phyloP scores from a whole-genome alignment of 2,797 vertebrate genomes.

The Fistularia tabacaria region DNA sequence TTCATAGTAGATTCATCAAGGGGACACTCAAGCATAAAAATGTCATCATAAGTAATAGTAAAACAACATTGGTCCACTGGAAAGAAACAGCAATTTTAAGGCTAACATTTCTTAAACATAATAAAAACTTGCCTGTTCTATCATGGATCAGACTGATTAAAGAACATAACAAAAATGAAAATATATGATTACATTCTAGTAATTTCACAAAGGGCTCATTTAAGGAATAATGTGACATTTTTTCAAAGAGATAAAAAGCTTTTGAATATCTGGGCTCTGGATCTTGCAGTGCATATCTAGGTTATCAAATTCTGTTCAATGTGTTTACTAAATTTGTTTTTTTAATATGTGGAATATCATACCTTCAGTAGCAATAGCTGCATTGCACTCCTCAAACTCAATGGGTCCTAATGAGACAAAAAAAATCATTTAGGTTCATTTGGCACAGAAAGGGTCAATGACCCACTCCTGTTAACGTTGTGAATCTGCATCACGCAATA shows the following conservation, averaged over 20 bases:
- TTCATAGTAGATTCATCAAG: too few species aligned
- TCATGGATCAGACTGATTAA: not conserved
- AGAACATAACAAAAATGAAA: not conserved
- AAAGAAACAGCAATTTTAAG: too few species aligned
- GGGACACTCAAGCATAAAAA: too few species aligned
- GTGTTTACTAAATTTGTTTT: not conserved
- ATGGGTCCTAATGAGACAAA: slow-evolving; percentile 81
- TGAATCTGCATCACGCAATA: slow-evolving; percentile 64
- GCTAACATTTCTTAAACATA: too few species aligned
- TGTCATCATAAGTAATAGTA: too few species aligned
- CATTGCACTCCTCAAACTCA: slow-evolving; percentile 97
- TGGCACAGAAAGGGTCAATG: slow-evolving; percentile 51
- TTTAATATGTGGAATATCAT: slow-evolving; percentile 24
- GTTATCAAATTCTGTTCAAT: too few species aligned
- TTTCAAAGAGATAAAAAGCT: too few species aligned
- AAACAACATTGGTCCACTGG: too few species aligned
- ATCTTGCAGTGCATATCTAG: too few species aligned
- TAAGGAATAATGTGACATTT: too few species aligned
- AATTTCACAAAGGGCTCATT: too few species aligned
- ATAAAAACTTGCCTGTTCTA: not conserved
- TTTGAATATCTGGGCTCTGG: not conserved
- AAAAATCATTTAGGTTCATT: slow-evolving; percentile 54
- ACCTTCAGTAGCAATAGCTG: slow-evolving; percentile 89
- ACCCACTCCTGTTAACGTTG: slow-evolving; percentile 45
- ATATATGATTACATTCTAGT: too few species aligned